Conservation (phyloP, 2,797 vertebrate species). For the Betta splendens region DNA sequence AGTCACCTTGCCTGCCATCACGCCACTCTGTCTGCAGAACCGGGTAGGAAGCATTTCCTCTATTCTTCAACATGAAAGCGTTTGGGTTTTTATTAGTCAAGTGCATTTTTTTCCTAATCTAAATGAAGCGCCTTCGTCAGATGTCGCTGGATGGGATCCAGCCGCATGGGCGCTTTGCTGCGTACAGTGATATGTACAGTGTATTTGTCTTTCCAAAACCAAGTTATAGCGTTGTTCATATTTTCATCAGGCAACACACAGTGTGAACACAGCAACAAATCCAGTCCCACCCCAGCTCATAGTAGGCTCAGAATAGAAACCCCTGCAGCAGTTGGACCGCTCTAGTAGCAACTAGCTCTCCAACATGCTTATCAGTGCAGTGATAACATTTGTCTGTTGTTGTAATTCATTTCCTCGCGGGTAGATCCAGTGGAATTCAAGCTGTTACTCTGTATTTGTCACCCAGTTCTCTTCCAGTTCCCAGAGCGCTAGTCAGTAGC, state of each 20-base stretch:
- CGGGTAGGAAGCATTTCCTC: conserved; percentile 75
- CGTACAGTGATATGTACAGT: too few relatives aligned
- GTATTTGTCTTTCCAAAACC: too few relatives aligned
- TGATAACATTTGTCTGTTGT: conserved; percentile 25
- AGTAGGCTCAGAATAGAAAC: not conserved
- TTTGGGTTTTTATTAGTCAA: conserved; percentile 4
- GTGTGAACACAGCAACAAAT: not conserved
- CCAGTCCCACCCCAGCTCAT: not conserved
- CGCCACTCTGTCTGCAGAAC: conserved; percentile 89
- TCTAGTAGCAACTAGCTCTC: conserved; percentile 17
- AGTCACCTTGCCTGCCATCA: conserved; percentile 91
- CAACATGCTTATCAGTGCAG: conserved; percentile 16
- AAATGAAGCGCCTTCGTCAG: not conserved
- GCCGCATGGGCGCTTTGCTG: conserved; percentile 6
- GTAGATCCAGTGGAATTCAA: not conserved
- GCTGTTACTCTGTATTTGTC: conserved; percentile 15
- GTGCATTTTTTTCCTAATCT: not conserved
- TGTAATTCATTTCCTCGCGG: conserved; percentile 19
- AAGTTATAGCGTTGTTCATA: not conserved
- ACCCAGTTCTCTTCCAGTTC: not conserved
- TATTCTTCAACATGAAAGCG: not conserved
- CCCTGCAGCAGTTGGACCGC: not conserved
- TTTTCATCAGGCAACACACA: not conserved
- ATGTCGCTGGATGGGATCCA: conserved; percentile 2
- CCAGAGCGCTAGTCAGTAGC: not conserved